These are phyloP conservation scores for Casuarius casuarius DNA, from an alignment of 2,113 vertebrate species.

Conservation along the genomic window DNA sequence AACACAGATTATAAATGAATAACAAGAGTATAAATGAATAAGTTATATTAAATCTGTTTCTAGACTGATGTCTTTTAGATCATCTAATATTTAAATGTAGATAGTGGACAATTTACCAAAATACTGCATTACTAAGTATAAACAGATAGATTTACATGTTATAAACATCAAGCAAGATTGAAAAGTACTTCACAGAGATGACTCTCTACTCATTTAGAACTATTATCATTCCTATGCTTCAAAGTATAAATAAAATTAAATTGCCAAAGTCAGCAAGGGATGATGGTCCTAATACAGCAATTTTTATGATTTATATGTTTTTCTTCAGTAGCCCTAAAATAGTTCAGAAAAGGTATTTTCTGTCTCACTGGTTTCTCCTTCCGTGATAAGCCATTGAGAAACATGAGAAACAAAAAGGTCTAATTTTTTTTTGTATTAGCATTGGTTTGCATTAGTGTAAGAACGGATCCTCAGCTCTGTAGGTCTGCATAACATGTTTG, in stretches of 20 bases:
- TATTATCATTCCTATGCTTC: not conserved
- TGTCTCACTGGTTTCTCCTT: not conserved
- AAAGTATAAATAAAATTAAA: not conserved
- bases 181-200: not conserved
- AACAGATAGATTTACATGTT: not conserved
- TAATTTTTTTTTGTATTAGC: not conserved
- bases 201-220: not conserved
- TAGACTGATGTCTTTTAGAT: not conserved
- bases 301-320: not conserved
- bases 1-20: not conserved
- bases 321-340: not conserved
- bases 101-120: not conserved
- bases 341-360: not conserved
- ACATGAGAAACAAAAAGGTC: not conserved
- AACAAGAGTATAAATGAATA: not conserved
- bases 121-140: not conserved
- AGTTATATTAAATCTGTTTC: not conserved
- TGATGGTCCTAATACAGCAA: not conserved
- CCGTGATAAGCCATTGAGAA: not conserved
- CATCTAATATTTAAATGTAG: not conserved
- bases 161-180: not conserved
- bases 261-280: not conserved
- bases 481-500: not conserved
- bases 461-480: not conserved
- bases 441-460: not conserved